Evolutionary conservation across 2,113 vertebrate genomes (phyloP), one percentile per base, ranked within the genome.

Genomic region (Hemibagrus wyckioides): DNA sequence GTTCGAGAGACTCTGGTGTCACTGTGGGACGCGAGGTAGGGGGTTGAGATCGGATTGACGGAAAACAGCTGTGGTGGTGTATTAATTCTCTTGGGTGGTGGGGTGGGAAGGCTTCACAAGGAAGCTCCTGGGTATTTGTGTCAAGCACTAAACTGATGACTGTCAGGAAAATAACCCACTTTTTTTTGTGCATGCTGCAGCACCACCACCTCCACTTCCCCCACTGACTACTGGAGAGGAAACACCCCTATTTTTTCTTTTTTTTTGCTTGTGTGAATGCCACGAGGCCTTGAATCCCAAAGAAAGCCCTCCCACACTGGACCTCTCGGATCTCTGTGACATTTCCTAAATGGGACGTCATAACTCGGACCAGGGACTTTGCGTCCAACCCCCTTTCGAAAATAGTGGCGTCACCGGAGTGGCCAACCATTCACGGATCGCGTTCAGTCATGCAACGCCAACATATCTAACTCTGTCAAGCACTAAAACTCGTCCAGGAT

Each of bases 261-360:
- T 30, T 17, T 56, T 54, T 80, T 80, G n/a, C 65, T 28, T 23
- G 21, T 6, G 30, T 25, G 4, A 48, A 52, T 25, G 73, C 48
- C 44, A 44, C 9, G 25, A n/a, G 63, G 73, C 57, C 81, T 48
- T 23, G 54, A 80, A 36, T 63, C 28, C 85, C 6, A 41, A 36
- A 79, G 61, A 6, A 73, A 28, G 75, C 77, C 82, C 52, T 69
- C 33, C 69, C 28, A 11, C 52, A 6, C 3, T 33, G 50, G 80
- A 57, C 86, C 92, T 94, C 92, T 94, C 91, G 77, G 14, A 82
- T 93, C 90, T 88, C 93, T 92, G 86, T 92, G 90, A 95, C 93
- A 93, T 94, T 93, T 94, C 92, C 93, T 95, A 94, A 95, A 94
- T 90, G 90, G 92, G 93, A 95, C 93, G 93, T 94, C 92, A 94